A percentile compares a stretch with the other conserved stretches of the same genome.
Conservation (phyloP, 2,113 vertebrate genomes). For the Cyanoderma ruficeps region DNA sequence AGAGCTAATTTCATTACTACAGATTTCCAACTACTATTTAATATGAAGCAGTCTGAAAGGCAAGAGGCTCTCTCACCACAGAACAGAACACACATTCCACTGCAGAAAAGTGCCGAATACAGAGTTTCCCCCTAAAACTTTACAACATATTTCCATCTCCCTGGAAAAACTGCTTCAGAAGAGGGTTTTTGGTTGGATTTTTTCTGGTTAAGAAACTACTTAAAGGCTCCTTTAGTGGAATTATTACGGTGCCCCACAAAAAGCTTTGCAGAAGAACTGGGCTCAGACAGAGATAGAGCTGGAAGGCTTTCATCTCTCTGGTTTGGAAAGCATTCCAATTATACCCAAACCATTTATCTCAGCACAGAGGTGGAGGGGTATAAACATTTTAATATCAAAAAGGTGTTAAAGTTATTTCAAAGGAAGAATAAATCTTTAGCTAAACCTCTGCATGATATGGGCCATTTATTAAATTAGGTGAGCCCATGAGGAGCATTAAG, state of each 20-base stretch:
- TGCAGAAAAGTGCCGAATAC: background rate
- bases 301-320: background rate
- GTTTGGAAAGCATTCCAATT: background rate
- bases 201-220: slow-evolving; percentile 6
- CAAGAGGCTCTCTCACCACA: background rate
- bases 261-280: background rate
- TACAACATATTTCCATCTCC: slow-evolving; percentile 43
- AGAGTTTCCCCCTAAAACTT: slow-evolving; percentile 14
- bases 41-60: background rate
- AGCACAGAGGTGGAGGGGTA: background rate
- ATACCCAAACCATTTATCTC: background rate
- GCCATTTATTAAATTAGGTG: background rate
- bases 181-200: background rate
- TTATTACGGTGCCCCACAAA: slow-evolving; percentile 6
- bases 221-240: slow-evolving; percentile 14
- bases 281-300: background rate
- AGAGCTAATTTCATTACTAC: slow-evolving; percentile 14
- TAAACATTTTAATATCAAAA: background rate
- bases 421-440: background rate
- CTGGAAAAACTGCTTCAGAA: slow-evolving; percentile 18
- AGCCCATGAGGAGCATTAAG: background rate
- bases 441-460: background rate
- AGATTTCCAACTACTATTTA: slow-evolving; percentile 1
- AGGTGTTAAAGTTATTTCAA: background rate
- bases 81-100: background rate